phyloP scores from a whole-genome alignment of 2,888 invertebrate genomes.

The Tenthredo livida region DNA sequence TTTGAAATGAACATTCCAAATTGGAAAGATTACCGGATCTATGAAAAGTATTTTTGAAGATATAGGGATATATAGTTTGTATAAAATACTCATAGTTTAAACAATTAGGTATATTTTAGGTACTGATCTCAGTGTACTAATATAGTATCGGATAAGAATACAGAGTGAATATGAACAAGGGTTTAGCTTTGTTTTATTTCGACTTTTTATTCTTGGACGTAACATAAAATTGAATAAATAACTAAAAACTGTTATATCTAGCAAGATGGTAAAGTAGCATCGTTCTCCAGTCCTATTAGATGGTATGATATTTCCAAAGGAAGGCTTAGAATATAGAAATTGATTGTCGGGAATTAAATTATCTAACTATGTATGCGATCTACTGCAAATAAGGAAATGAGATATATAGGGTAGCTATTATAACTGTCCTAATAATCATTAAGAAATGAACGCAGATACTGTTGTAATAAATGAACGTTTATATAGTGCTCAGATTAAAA shows the following conservation, averaged over 20 bases:
- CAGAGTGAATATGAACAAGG: neutral
- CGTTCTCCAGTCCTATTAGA: neutral
- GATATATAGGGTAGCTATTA: slow-evolving; percentile 22
- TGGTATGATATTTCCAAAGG: neutral
- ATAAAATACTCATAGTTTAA: slow-evolving; percentile 69
- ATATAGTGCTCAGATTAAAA: slow-evolving; percentile 37
- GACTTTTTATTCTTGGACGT: neutral
- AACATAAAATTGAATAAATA: neutral
- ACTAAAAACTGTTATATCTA: slow-evolving; percentile 22
- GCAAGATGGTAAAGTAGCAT: slow-evolving; percentile 10
- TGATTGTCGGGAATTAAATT: neutral
- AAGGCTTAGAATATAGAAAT: slow-evolving; percentile 1
- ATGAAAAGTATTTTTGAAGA: slow-evolving; percentile 61
- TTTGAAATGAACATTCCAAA: slow-evolving; percentile 46
- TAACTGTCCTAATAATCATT: slow-evolving; percentile 8
- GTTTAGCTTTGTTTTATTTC: slow-evolving; percentile 25
- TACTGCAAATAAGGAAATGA: neutral
- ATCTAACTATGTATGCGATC: neutral
- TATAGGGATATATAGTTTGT: slow-evolving; percentile 62
- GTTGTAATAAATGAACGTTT: slow-evolving; percentile 22
- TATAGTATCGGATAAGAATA: slow-evolving; percentile 10
- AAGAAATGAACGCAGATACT: neutral
- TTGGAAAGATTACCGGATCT: neutral
- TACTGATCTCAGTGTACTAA: slow-evolving; percentile 69
- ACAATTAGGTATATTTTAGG: slow-evolving; percentile 71